These are phyloP conservation scores for Merops nubicus DNA, from an alignment of 2,113 vertebrate species.

Conservation along the genomic window DNA sequence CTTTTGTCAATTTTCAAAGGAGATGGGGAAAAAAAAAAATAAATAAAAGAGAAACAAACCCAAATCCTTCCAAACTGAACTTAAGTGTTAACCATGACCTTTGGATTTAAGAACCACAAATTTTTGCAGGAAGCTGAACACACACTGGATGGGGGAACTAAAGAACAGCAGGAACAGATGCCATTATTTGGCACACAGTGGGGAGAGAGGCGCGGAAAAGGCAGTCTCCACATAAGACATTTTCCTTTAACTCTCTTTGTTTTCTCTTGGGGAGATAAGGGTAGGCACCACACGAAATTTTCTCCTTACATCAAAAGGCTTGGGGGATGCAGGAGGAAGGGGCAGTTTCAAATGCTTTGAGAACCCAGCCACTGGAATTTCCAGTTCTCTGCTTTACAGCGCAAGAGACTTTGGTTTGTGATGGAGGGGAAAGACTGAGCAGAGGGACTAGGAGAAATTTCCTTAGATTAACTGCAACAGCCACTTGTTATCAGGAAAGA, in stretches of 20 bases:
- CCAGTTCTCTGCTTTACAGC: slow-evolving; percentile 17
- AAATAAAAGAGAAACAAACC: background rate
- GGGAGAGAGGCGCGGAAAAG: slow-evolving; percentile 57
- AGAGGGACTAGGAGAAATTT: background rate
- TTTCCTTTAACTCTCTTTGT: slow-evolving; percentile 65
- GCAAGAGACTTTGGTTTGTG: background rate
- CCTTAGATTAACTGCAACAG: background rate
- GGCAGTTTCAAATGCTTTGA: slow-evolving; percentile 36
- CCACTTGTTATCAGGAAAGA: background rate
- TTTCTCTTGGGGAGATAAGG: slow-evolving; percentile 63
- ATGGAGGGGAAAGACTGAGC: background rate
- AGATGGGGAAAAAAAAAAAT: background rate
- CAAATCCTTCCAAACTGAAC: background rate
- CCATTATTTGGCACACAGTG: slow-evolving; percentile 72
- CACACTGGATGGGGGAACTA: slow-evolving; percentile 61
- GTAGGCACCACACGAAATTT: slow-evolving; percentile 21
- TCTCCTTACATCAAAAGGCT: slow-evolving; percentile 44
- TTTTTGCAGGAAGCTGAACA: slow-evolving; percentile 52
- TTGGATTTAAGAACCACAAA: slow-evolving; percentile 33
- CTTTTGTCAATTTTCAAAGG: slow-evolving; percentile 3
- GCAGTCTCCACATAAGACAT: slow-evolving; percentile 57
- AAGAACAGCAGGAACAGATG: slow-evolving; percentile 78
- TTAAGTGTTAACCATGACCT: slow-evolving; percentile 39
- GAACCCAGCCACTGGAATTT: slow-evolving; percentile 17
- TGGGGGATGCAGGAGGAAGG: background rate